These are phyloP conservation scores for Strix aluco DNA, from an alignment of 2,113 vertebrate genomes.

Conservation along the genomic window DNA sequence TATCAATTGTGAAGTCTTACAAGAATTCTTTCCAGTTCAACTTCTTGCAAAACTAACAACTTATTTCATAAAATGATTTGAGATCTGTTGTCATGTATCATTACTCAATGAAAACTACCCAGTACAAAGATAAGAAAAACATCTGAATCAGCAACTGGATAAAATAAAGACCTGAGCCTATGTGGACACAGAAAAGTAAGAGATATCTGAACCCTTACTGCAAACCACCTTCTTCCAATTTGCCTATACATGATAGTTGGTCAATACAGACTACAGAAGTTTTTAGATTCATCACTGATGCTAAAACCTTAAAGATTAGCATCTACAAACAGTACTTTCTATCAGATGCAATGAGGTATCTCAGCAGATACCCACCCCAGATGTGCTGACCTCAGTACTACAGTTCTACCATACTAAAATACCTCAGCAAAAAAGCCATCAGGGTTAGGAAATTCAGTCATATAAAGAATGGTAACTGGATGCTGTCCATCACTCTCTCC, in stretches of 20 bases:
- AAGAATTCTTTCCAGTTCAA: neutral
- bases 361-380: neutral
- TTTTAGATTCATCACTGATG: neutral
- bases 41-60: neutral
- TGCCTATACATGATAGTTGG: fast-evolving
- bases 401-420: neutral
- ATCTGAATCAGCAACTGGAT: neutral
- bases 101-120: neutral
- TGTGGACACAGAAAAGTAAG: neutral
- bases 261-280: neutral
- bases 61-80: neutral
- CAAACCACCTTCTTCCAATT: neutral
- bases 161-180: neutral
- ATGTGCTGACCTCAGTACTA: neutral
- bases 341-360: neutral
- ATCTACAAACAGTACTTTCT: neutral
- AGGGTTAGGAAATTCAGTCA: neutral
- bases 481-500: neutral
- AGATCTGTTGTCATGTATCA: neutral
- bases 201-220: neutral
- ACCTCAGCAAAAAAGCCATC: neutral
- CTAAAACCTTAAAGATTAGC: neutral
- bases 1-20: neutral
- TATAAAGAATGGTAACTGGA: neutral
- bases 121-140: neutral